Evolutionary conservation across 2,113 vertebrate species (phyloP).

Genomic region (Hypanus sabinus): DNA sequence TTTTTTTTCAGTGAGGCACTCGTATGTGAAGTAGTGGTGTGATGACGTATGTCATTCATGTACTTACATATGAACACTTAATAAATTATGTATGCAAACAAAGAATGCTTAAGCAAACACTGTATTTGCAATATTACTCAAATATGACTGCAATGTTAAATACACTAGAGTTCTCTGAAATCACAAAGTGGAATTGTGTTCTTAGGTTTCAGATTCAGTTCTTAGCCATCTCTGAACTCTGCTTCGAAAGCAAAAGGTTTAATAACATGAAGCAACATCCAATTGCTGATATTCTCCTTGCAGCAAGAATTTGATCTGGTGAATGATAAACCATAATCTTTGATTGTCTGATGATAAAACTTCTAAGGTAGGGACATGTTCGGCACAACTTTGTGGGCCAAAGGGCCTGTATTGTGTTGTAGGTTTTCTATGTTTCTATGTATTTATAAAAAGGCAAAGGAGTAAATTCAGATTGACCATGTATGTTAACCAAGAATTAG

Average conservation of each 20-base stretch:
- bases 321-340: background rate
- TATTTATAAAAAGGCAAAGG: background rate
- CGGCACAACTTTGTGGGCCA: too few species aligned
- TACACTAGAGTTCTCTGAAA: background rate
- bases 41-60: too few species aligned
- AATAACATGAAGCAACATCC: background rate
- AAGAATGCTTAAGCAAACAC: too few species aligned
- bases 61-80: too few species aligned
- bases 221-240: background rate
- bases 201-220: background rate
- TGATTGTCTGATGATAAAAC: background rate
- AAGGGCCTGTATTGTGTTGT: too few species aligned
- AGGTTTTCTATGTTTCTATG: too few species aligned
- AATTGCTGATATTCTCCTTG: background rate
- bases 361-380: too few species aligned
- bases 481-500: background rate
- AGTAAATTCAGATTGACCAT: background rate
- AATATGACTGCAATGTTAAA: too few species aligned
- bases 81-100: too few species aligned
- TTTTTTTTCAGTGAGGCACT: too few species aligned
- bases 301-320: background rate
- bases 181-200: background rate
- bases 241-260: background rate
- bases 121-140: too few species aligned
- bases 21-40: too few species aligned